Conservation (phyloP, 2,797 vertebrate genomes). For the Dicrostonyx torquatus region DNA sequence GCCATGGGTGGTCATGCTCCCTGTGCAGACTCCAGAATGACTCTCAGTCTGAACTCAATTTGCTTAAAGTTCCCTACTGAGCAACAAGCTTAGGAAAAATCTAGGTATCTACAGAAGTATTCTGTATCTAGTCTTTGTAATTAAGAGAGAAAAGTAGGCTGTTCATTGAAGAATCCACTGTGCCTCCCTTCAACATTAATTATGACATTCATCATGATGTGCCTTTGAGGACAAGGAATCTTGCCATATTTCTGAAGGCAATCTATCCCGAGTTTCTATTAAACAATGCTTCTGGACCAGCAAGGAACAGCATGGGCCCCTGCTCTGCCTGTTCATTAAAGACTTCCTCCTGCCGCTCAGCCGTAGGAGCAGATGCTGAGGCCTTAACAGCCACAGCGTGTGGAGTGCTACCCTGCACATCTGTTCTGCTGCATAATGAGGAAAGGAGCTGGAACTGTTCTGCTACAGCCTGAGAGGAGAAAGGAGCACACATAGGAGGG, state of each 20-base stretch:
- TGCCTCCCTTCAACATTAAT: conserved; percentile 72
- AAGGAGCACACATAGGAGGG: neutral
- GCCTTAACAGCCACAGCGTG: conserved; percentile 43
- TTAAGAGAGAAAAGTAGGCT: conserved; percentile 73
- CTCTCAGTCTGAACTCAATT: neutral
- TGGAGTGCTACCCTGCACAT: conserved; percentile 40
- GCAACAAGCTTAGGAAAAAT: neutral
- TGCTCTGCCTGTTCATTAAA: conserved; percentile 70
- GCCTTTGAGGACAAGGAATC: conserved; percentile 73
- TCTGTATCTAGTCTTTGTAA: conserved; percentile 54
- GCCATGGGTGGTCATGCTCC: neutral
- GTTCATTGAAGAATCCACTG: conserved; percentile 69
- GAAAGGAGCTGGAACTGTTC: conserved; percentile 64
- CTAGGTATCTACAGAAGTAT: neutral
- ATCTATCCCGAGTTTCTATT: conserved; percentile 74
- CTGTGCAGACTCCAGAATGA: neutral
- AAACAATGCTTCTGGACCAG: conserved; percentile 76
- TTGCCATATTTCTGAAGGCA: conserved; percentile 80
- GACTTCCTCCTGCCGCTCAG: conserved; percentile 69
- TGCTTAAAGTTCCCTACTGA: neutral
- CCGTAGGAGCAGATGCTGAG: conserved; percentile 74
- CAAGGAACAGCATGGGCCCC: conserved; percentile 80
- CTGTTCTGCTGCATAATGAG: conserved; percentile 62
- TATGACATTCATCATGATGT: conserved; percentile 78
- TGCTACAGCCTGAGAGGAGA: conserved; percentile 52